Base-by-base conservation (phyloP, 2,888 invertebrate species). In the Coremacera marginata region DNA sequence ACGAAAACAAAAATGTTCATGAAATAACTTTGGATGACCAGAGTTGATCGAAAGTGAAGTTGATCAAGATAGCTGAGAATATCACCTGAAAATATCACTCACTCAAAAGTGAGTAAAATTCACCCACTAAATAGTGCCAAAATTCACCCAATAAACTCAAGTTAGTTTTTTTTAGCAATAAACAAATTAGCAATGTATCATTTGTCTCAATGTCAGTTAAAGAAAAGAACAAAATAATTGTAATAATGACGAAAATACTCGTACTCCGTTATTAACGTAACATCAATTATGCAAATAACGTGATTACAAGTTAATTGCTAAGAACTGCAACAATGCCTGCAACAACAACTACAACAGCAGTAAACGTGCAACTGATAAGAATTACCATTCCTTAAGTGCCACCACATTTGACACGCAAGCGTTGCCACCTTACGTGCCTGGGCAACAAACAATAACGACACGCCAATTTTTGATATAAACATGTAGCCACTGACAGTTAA, bases 251-350 rank as follows among this genome's bases (percentile, higher is more conserved):
- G 60, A 11, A 27, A 60, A 27, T 60, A 16, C 60, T 60, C 25
- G 11, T 60, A 16, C 60, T 60, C 25, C 60, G 27, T 60, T 27
- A 60, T 60, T 27, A 60, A 60, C 27, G 27, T 60, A 27, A 27
- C 60, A 60, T 60, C 25, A 60, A 60, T 60, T 60, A 60, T 60
- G 60, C 60, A 60, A 60, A 60, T 60, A 27, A 60, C 60, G 60
- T 60, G 60, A 60, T 60, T 60, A 60, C 60, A 60, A 60, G 60
- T 60, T 60, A 60, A 60, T 60, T 60, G 60, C 22, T 14, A 49
- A 7, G 22, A 37, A 67, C 34, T 37, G 44, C 44, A 19, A 44
- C 1, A 67, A 34, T 37, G 8, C 34, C n/a, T 19, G 14, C 44
- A 67, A 44, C 44, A 67, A 44, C 44, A 67, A 49, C 3, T 49